A percentile compares a stretch with the other conserved stretches of the same genome.
These are phyloP conservation scores for Dicentrarchus labrax DNA, from an alignment of 2,113 vertebrate species.

Conservation along the genomic window DNA sequence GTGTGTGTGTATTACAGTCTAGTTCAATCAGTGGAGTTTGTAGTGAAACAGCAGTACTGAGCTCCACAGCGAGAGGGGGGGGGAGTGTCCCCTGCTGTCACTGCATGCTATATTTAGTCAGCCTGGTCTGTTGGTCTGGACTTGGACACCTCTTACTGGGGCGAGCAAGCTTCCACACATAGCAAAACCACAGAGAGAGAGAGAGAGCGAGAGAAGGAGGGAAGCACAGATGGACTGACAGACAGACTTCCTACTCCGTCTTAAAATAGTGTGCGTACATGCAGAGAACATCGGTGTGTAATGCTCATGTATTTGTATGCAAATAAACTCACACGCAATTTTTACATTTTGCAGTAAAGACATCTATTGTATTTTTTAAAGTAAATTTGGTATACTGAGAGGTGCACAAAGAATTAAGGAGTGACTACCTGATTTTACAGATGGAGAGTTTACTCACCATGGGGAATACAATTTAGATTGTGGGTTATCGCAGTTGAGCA, in stretches of 20 bases:
- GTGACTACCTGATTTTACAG: not conserved
- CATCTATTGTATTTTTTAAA: not conserved
- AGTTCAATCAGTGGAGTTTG: constrained; percentile 46
- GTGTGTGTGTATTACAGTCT: constrained; percentile 22
- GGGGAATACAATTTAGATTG: not conserved
- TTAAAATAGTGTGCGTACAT: constrained; percentile 34
- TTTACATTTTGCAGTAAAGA: not conserved
- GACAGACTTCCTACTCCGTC: constrained; percentile 48
- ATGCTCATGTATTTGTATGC: not conserved
- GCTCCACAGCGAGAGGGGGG: constrained; percentile 34
- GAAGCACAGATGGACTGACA: constrained; percentile 47
- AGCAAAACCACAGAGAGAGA: constrained; percentile 41
- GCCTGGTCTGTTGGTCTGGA: constrained; percentile 69
- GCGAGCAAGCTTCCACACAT: constrained; percentile 62
- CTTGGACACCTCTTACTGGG: constrained; percentile 72
- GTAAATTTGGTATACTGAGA: not conserved
- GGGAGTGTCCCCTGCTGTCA: constrained; percentile 71
- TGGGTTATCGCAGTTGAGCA: not conserved
- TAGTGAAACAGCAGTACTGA: constrained; percentile 52
- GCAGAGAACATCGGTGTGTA: not conserved
- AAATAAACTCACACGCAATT: not conserved
- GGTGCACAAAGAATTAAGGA: not conserved
- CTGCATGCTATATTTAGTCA: constrained; percentile 80
- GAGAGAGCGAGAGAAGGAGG: constrained; percentile 12
- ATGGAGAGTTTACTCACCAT: not conserved